phyloP scores from a whole-genome alignment of 2,888 invertebrate genomes.

The Melieria crassipennis region DNA sequence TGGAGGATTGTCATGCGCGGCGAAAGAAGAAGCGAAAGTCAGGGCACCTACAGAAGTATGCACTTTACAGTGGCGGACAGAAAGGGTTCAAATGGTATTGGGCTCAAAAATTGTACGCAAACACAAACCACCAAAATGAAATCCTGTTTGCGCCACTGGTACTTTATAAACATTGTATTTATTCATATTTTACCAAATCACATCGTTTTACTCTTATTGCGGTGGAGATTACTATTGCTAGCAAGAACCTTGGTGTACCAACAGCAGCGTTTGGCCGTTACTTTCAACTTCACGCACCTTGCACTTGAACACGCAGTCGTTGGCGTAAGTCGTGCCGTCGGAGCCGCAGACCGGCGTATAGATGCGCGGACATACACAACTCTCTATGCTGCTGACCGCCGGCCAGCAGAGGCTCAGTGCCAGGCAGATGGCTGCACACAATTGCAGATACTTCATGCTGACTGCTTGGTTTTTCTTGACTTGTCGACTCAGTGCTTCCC shows the following conservation, averaged over 20 bases:
- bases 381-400: constrained; percentile 20
- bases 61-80: too few species aligned
- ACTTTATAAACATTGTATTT: too few species aligned
- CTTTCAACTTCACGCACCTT: too few species aligned
- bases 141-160: too few species aligned
- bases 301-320: constrained; percentile 56
- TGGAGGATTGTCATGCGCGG: too few species aligned
- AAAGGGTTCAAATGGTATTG: too few species aligned
- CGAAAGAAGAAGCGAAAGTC: too few species aligned
- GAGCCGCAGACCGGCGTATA: constrained; percentile 57
- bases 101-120: too few species aligned
- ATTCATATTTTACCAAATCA: too few species aligned
- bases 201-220: too few species aligned
- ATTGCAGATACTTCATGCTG: constrained; percentile 48
- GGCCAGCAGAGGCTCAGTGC: constrained; percentile 38
- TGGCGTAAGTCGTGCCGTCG: constrained; percentile 52
- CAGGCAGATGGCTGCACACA: constrained; percentile 41
- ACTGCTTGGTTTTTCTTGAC: not conserved
- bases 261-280: constrained; percentile 51
- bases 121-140: too few species aligned
- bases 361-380: constrained; percentile 57
- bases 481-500: constrained; percentile 5
- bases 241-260: constrained; percentile 51
- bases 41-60: too few species aligned
- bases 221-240: constrained; percentile 26